A percentile compares a stretch with the other conserved stretches of the same genome.
These are phyloP conservation scores for Acinonyx jubatus DNA, from an alignment of 2,113 vertebrate species.

Conservation along the genomic window DNA sequence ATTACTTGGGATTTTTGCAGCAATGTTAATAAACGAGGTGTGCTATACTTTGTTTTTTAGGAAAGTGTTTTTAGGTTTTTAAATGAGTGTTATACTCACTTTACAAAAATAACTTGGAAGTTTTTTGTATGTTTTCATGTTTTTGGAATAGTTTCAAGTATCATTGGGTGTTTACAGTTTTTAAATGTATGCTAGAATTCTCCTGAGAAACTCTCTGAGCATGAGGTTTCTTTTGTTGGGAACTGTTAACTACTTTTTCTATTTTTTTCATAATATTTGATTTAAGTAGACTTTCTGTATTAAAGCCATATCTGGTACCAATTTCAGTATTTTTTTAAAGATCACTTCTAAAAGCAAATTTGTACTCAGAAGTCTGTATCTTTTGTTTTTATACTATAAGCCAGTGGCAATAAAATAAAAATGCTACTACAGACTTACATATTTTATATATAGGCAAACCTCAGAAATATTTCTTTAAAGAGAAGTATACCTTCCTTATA, in stretches of 20 bases:
- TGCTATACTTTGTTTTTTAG: conserved; percentile 20
- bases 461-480: conserved; percentile 32
- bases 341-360: neutral
- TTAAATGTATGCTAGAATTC: neutral
- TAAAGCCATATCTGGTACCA: conserved; percentile 3
- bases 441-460: neutral
- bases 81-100: neutral
- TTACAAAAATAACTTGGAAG: neutral
- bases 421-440: neutral
- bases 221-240: neutral
- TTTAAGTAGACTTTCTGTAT: neutral
- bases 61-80: neutral
- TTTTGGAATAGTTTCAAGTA: conserved; percentile 26
- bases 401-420: conserved; percentile 12
- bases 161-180: neutral
- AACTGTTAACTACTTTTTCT: neutral
- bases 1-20: neutral
- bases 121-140: neutral
- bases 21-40: neutral
- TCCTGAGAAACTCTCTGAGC: neutral
- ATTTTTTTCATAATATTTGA: neutral
- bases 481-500: neutral
- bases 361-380: neutral
- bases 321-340: conserved; percentile 18
- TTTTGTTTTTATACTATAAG: conserved; percentile 2